These are phyloP conservation scores for Ophthalmolycus amberensis DNA, from an alignment of 2,113 vertebrate species.

Conservation along the genomic window DNA sequence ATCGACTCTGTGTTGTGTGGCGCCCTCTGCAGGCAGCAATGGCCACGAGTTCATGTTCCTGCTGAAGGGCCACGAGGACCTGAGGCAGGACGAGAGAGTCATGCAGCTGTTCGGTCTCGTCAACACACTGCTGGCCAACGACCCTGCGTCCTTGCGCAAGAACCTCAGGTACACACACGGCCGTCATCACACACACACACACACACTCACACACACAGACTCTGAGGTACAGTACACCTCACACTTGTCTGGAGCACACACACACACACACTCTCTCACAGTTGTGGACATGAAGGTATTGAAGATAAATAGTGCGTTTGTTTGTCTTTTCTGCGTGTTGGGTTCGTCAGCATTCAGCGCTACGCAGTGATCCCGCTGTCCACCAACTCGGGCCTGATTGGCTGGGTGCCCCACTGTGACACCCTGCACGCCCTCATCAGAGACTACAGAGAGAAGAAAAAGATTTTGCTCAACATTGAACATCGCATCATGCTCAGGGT, in stretches of 20 bases:
- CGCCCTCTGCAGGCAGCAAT: constrained; percentile 90
- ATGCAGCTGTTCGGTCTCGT: constrained; percentile 99
- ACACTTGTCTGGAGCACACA: neutral
- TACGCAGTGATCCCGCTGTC: constrained; percentile 97
- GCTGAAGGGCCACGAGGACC: constrained; percentile 97
- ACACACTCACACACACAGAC: neutral
- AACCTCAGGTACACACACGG: constrained; percentile 89
- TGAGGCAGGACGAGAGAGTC: constrained; percentile 96
- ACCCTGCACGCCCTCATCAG: constrained; percentile 96
- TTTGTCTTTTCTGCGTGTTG: constrained; percentile 14
- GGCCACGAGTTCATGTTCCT: constrained; percentile 99
- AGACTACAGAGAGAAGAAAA: constrained; percentile 99
- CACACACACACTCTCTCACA: neutral
- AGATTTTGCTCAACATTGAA: constrained; percentile 98
- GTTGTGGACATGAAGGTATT: neutral
- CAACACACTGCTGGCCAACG: constrained; percentile 96
- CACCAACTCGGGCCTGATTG: constrained; percentile 97
- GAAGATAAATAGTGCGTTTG: neutral
- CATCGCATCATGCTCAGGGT: constrained; percentile 99
- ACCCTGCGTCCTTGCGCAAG: constrained; percentile 97
- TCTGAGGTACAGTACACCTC: neutral
- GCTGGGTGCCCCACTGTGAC: constrained; percentile 99
- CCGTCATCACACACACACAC: neutral
- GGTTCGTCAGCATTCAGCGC: constrained; percentile 90
- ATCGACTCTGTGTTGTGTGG: constrained; percentile 48